phyloP scores from a whole-genome alignment of 2,113 vertebrate genomes.

The Bubo scandiacus region DNA sequence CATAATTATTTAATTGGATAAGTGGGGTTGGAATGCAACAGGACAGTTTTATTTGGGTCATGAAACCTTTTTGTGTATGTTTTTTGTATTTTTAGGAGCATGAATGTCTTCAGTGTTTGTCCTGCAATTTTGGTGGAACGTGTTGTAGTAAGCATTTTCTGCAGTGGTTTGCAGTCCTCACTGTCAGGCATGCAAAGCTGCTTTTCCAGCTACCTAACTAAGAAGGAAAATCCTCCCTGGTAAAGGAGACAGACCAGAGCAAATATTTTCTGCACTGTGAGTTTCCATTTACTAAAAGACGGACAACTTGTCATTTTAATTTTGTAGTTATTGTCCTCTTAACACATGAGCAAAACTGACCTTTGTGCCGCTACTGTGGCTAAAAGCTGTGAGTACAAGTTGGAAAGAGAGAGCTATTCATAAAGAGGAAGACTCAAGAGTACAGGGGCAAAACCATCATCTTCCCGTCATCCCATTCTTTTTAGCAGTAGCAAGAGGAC shows the following conservation, averaged over 20 bases:
- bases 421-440: not conserved
- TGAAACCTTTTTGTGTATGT: not conserved
- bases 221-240: not conserved
- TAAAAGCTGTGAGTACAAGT: not conserved
- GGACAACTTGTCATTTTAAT: not conserved
- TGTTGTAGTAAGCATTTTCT: constrained; percentile 2
- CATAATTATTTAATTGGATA: not conserved
- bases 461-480: not conserved
- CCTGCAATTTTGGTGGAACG: not conserved
- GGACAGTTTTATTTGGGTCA: not conserved
- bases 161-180: not conserved
- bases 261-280: not conserved
- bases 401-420: not conserved
- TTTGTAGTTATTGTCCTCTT: not conserved
- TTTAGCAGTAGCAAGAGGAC: not conserved
- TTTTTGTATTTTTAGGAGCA: not conserved
- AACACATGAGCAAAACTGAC: not conserved
- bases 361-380: not conserved
- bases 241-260: not conserved
- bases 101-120: not conserved
- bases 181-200: not conserved
- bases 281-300: not conserved
- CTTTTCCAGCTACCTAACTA: not conserved
- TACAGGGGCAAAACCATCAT: not conserved
- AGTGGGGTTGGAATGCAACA: not conserved